A percentile compares a stretch with the other conserved stretches of the same genome.
Evolutionary conservation across 1,140 invertebrate genomes (phyloP).

Genomic region (Halesus radiatus): DNA sequence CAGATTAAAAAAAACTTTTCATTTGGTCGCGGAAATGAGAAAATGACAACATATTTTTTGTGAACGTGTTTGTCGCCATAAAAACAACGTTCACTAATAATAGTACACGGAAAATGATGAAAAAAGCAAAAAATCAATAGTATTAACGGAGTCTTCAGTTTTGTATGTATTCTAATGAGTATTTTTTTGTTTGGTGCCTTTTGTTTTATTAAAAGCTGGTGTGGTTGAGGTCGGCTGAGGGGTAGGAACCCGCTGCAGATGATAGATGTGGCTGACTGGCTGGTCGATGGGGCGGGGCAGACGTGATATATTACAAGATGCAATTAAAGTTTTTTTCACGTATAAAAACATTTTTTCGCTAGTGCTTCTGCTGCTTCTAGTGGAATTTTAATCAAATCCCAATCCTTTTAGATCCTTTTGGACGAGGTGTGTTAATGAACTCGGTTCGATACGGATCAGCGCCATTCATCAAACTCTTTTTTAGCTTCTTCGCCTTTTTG

Average conservation of each 20-base stretch:
- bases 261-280: slow-evolving; percentile 52
- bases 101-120: too few species aligned
- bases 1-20: too few species aligned
- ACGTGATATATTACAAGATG: slow-evolving; percentile 55
- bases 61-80: too few species aligned
- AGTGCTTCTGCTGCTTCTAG: slow-evolving; percentile 51
- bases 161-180: not conserved
- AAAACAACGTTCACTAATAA: too few species aligned
- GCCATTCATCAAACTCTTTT: slow-evolving; percentile 51
- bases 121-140: too few species aligned
- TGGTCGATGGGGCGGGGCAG: slow-evolving; percentile 42
- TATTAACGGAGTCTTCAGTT: not conserved
- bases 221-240: too few species aligned
- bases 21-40: too few species aligned
- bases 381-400: slow-evolving; percentile 56
- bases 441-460: slow-evolving; percentile 48
- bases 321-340: slow-evolving; percentile 54
- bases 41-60: too few species aligned
- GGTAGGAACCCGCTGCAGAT: slow-evolving; percentile 22
- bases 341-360: slow-evolving; percentile 47
- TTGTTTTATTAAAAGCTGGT: not conserved
- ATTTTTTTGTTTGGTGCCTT: not conserved
- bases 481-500: not conserved
- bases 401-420: slow-evolving; percentile 46
- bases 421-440: slow-evolving; percentile 42